These are phyloP conservation scores for Caenorhabditis macrosperma DNA, from an alignment of 2,888 invertebrate genomes.

Conservation along the genomic window DNA sequence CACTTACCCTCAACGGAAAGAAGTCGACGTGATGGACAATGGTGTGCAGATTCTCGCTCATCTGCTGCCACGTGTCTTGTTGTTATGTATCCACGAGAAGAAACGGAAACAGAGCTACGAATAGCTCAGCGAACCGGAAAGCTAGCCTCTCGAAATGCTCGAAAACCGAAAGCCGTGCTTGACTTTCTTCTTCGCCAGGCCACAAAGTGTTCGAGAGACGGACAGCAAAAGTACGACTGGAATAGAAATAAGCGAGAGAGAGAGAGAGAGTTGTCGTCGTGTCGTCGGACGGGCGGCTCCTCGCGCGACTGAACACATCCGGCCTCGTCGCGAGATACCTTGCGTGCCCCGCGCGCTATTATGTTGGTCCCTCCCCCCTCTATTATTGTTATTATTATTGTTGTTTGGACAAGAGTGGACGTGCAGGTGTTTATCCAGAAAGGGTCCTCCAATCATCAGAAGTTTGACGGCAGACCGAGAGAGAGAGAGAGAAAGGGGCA, in stretches of 20 bases:
- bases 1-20: slow-evolving; percentile 23
- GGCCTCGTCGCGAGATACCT: slow-evolving; percentile 37
- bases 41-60: slow-evolving; percentile 53
- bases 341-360: slow-evolving; percentile 38
- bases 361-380: slow-evolving; percentile 24
- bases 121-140: slow-evolving; percentile 15
- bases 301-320: slow-evolving; percentile 59
- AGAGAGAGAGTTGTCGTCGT: slow-evolving; percentile 14
- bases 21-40: slow-evolving; percentile 55
- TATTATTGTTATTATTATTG: slow-evolving; percentile 53
- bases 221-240: slow-evolving; percentile 22
- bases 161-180: neutral
- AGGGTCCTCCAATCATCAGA: neutral
- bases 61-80: slow-evolving; percentile 8
- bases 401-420: slow-evolving; percentile 14
- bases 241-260: neutral
- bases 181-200: no score
- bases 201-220: neutral
- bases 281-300: slow-evolving; percentile 2
- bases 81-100: neutral
- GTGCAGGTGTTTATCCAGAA: slow-evolving; percentile 8
- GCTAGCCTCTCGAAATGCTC: neutral
- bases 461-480: neutral
- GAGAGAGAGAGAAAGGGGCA: no score
- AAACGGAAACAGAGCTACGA: neutral